Evolutionary conservation across 1,140 invertebrate species (phyloP).

Genomic region (Drosophila setifemur): DNA sequence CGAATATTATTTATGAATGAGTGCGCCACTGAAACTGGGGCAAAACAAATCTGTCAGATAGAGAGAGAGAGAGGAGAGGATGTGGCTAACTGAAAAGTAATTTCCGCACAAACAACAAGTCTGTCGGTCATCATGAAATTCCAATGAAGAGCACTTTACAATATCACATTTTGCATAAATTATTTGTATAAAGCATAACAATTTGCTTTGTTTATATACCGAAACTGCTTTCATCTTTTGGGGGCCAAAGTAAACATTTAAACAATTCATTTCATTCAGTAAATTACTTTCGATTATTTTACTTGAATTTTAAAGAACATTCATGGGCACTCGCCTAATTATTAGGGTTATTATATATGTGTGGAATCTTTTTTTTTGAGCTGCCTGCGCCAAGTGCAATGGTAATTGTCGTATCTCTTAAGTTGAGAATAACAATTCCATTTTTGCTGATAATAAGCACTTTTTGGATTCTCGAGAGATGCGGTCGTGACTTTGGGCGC

Average conservation of each 20-base stretch:
- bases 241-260: slow-evolving; percentile 9
- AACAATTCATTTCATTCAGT: slow-evolving; percentile 30
- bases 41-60: slow-evolving; percentile 9
- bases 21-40: slow-evolving; percentile 14
- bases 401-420: too few relatives aligned
- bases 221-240: not conserved
- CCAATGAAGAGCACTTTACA: not conserved
- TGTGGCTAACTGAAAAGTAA: slow-evolving; percentile 2
- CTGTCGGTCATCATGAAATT: not conserved
- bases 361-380: too few relatives aligned
- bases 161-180: slow-evolving; percentile 13
- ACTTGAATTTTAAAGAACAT: too few relatives aligned
- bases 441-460: slow-evolving; percentile 28
- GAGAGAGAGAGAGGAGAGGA: not conserved
- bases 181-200: slow-evolving; percentile 4
- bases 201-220: not conserved
- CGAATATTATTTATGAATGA: slow-evolving; percentile 31
- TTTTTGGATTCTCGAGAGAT: slow-evolving; percentile 1
- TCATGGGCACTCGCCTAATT: too few relatives aligned
- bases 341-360: too few relatives aligned
- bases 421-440: slow-evolving; percentile 24
- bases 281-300: too few relatives aligned
- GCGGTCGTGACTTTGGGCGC: slow-evolving; percentile 33
- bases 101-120: slow-evolving; percentile 16
- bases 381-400: too few relatives aligned